Conservation (phyloP, 23 tunicate species). For the Ciona savignyi region DNA sequence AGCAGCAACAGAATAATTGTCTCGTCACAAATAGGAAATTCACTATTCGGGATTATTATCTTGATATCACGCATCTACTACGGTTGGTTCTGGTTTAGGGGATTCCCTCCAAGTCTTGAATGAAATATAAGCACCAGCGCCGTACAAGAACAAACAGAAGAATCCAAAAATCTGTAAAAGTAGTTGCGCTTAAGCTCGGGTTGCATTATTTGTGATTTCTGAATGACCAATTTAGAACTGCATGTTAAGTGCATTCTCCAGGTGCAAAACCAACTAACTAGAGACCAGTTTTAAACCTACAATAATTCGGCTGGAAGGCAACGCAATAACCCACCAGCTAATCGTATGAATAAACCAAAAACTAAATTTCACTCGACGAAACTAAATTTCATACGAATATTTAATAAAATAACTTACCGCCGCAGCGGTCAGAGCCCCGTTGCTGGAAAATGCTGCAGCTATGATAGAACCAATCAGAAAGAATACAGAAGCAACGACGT, state of each 20-base stretch:
- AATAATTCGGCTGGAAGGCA: too few relatives aligned
- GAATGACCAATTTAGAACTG: too few relatives aligned
- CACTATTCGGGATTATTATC: too few relatives aligned
- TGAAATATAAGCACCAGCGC: conserved; percentile 9
- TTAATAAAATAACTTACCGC: conserved; percentile 18
- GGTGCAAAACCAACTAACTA: too few relatives aligned
- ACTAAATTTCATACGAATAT: background rate
- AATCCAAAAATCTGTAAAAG: conserved; percentile 9
- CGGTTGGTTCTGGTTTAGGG: background rate
- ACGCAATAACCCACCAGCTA: too few relatives aligned
- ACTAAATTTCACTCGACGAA: too few relatives aligned
- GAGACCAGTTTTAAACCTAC: too few relatives aligned
- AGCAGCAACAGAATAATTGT: too few relatives aligned
- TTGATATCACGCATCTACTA: background rate
- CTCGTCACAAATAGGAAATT: too few relatives aligned
- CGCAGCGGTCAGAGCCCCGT: conserved; percentile 15
- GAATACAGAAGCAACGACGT: conserved; percentile 22
- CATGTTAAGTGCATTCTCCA: too few relatives aligned
- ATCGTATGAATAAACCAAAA: too few relatives aligned
- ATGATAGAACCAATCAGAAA: conserved; percentile 12
- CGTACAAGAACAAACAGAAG: conserved; percentile 17
- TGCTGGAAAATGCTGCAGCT: conserved; percentile 21
- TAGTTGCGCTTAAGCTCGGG: background rate
- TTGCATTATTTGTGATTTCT: too few relatives aligned
- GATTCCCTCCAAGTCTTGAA: background rate